phyloP scores from a whole-genome alignment of 1,140 invertebrate genomes.

The Polypedilum vanderplanki region DNA sequence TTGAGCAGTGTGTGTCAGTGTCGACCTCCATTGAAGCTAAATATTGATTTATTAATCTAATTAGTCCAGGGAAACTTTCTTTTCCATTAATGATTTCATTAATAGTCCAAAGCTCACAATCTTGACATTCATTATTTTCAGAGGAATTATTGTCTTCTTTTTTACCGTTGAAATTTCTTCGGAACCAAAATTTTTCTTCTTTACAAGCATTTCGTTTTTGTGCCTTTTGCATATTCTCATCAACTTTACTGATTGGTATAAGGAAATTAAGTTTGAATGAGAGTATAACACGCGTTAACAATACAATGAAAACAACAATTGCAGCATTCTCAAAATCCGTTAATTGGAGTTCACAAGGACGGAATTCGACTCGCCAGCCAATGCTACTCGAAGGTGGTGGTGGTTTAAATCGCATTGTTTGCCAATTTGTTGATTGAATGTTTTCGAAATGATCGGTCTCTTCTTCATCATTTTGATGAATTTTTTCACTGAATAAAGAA shows the following conservation, averaged over 20 bases:
- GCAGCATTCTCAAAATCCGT: conserved; percentile 99
- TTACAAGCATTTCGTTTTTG: conserved; percentile 83
- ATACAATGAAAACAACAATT: conserved; percentile 95
- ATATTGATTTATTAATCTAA: conserved; percentile 90
- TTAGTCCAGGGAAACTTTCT: conserved; percentile 91
- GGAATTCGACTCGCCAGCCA: conserved; percentile 99
- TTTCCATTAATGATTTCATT: conserved; percentile 98
- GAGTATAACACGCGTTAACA: conserved; percentile 93
- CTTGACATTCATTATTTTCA: conserved; percentile 37
- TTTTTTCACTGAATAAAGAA: conserved; percentile 90
- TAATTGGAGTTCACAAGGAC: conserved; percentile 96
- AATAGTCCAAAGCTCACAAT: conserved; percentile 72
- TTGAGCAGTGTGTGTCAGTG: conserved; percentile 92
- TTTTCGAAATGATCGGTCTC: conserved; percentile 99
- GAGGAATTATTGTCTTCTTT: conserved; percentile 40
- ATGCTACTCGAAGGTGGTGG: conserved; percentile 87
- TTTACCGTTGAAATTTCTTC: conserved; percentile 57
- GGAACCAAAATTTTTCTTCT: conserved; percentile 85
- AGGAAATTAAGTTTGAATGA: conserved; percentile 95
- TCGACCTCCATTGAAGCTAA: conserved; percentile 90
- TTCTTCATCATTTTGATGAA: conserved; percentile 86
- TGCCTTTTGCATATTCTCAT: conserved; percentile 95
- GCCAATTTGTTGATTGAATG: conserved; percentile 99
- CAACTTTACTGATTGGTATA: conserved; percentile 97
- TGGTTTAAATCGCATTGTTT: conserved; percentile 99